Evolutionary conservation across 2,888 invertebrate genomes (phyloP), one percentile per base, ranked within the genome.

Genomic region (Trichopria drosophilae): DNA sequence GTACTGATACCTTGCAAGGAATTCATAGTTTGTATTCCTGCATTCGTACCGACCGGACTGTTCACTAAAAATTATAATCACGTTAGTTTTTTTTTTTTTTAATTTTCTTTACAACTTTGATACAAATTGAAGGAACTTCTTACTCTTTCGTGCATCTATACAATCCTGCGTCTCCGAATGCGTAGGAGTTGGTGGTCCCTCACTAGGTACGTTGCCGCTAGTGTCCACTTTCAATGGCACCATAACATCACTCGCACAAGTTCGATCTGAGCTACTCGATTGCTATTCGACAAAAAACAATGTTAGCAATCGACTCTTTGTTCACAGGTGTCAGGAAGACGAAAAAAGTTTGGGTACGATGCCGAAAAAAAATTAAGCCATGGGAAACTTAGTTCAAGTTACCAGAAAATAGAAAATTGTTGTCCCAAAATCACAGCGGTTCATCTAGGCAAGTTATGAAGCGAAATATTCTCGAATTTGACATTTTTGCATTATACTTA

Each of bases 101-200:
- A 28, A 41, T 18, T 34, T 19, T 37, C 19, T 20, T 3, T 35
- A 10, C 22, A 3, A 18, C 22, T 20, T 12, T 24, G 10, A 23
- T 4, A 5, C 12, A 26, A 15, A 5, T 12, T 4, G 16, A 19
- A 24, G 22, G 19, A 41, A 15, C 24, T 35, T 53, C 79, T 79
- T 77, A 86, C 86, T 77, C 78, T 85, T 86, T 65, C 83, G 79
- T 62, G 80, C 81, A 63, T 83, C 81, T 52, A 80, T 75, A 71
- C 81, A 81, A 72, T 83, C 84, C 67, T 82, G 82, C 72, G 81
- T 84, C 79, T 87, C 83, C 61, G 87, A 87, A 77, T 86, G 86
- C 61, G 87, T 87, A n/a, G 87, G 87, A 59, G 87, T 87, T 37
- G 87, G 87, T 62, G 87, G 86, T 41, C 86, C 86, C 60, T 85